Base-by-base conservation (phyloP, 2,797 vertebrate genomes). In the Poecile montanus region DNA sequence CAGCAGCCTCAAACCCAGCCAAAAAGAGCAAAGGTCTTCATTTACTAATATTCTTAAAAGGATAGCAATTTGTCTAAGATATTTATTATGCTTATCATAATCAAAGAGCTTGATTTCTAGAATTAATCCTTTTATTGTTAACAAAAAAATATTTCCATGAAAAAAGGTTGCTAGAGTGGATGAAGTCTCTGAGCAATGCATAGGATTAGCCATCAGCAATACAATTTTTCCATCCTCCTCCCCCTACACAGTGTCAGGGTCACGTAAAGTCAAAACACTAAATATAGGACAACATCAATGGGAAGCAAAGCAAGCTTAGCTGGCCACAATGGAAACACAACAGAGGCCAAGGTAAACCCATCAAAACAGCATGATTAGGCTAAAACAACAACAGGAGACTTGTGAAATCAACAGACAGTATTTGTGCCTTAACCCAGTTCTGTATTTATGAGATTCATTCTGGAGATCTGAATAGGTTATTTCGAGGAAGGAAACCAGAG, bases 11-110 rank as follows among this genome's bases (percentile, higher is more conserved):
- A 75, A 77, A 72, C 82, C 85, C 80, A 85, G 91, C 82, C 87
- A 93, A 85, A 71, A 89, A 91, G 93, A 97, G 88, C 94, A 97
- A 97, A 97, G 96, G 96, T 96, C 95, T 97, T 91, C 3, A 11
- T 66, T 96, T 74, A 94, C 91, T 94, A 96, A 96, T 97, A 96
- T 95, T 97, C 93, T 96, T 97, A 96, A 98, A 97, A 96, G 94
- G 95, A 95, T 34, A 79, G 79, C 61, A 82, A 97, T 95, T 90
- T 93, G 84, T 78, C 95, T 90, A 66, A 85, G 66, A 89, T 96
- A 95, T 96, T 95, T 95, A 95, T 91, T 95, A 91, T 57, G 68
- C 79, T 97, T 94, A 91, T 92, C 88, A 66, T 47, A 91, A 91
- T 91, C 95, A 92, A 78, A 72, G 89, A 66, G 61, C 75, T 82